These are phyloP conservation scores for Cloeon dipterum DNA, from an alignment of 2,888 invertebrate species.

Conservation along the genomic window DNA sequence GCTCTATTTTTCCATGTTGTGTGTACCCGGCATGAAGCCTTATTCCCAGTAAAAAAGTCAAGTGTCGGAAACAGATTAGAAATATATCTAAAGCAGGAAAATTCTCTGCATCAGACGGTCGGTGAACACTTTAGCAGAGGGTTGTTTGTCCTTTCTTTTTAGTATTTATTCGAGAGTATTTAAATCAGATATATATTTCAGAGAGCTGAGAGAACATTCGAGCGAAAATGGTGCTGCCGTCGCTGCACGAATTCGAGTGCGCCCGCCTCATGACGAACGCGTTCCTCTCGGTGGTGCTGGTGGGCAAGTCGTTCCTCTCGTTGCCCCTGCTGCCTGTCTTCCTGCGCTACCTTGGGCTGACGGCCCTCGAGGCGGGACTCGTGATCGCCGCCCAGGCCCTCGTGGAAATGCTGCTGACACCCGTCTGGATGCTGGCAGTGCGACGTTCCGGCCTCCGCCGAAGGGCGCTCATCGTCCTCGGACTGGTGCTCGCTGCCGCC, in stretches of 20 bases:
- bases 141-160: no score
- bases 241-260: conserved; percentile 5
- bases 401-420: conserved; percentile 4
- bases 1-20: no score
- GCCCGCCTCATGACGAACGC: conserved; percentile 5
- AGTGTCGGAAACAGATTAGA: no score
- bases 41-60: no score
- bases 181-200: no score
- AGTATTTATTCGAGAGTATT: no score
- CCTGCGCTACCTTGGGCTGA: conserved; percentile 7
- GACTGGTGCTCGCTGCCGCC: conserved; percentile 3
- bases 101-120: no score
- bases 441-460: conserved; percentile 1
- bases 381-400: conserved; percentile 6
- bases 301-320: conserved; percentile 5
- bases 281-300: conserved; percentile 5
- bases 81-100: no score
- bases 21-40: no score
- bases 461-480: conserved; percentile 3
- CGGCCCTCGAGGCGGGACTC: conserved; percentile 6
- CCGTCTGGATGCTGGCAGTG: conserved; percentile 3
- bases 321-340: conserved; percentile 7
- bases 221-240: no score
- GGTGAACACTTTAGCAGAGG: no score
- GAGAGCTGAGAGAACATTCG: no score